Evolutionary conservation across 2,888 invertebrate genomes (phyloP).

Genomic region (Orthosia gracilis): DNA sequence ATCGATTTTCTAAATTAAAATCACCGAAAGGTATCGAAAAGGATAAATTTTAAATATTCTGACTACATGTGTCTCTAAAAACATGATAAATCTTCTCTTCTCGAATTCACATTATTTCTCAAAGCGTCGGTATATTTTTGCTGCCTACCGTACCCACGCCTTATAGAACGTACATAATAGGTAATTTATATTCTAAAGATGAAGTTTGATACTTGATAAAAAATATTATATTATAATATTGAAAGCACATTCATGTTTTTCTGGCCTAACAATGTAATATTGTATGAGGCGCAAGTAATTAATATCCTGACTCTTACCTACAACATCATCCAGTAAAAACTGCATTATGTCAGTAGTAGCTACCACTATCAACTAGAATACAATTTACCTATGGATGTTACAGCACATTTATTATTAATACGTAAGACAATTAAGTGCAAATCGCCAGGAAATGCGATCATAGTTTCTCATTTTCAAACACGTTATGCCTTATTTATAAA

Average conservation of each 20-base stretch:
- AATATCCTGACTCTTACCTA: constrained; percentile 31
- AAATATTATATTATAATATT: constrained; percentile 13
- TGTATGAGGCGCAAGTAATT: constrained; percentile 6
- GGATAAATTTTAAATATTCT: neutral
- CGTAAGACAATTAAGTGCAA: constrained; percentile 23
- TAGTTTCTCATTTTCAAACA: neutral
- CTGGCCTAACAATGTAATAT: constrained; percentile 10
- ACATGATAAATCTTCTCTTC: neutral
- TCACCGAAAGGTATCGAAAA: too few species aligned
- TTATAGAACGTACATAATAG: constrained; percentile 6
- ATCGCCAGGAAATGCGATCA: constrained; percentile 29
- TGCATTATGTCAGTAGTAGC: constrained; percentile 9
- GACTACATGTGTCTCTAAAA: neutral
- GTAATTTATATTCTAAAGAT: constrained; percentile 32
- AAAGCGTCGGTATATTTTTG: constrained; percentile 6
- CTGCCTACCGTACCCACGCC: neutral
- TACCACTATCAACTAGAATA: constrained; percentile 1
- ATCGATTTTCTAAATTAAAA: too few species aligned
- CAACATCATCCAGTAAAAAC: constrained; percentile 24
- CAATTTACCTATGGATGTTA: constrained; percentile 11
- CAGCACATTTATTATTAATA: constrained; percentile 21
- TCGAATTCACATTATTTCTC: neutral
- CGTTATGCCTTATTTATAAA: neutral
- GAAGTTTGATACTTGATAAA: constrained; percentile 23
- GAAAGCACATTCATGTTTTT: constrained; percentile 24